Evolutionary conservation across 1,140 invertebrate genomes (phyloP).

Genomic region (Scaptomyza hsui): DNA sequence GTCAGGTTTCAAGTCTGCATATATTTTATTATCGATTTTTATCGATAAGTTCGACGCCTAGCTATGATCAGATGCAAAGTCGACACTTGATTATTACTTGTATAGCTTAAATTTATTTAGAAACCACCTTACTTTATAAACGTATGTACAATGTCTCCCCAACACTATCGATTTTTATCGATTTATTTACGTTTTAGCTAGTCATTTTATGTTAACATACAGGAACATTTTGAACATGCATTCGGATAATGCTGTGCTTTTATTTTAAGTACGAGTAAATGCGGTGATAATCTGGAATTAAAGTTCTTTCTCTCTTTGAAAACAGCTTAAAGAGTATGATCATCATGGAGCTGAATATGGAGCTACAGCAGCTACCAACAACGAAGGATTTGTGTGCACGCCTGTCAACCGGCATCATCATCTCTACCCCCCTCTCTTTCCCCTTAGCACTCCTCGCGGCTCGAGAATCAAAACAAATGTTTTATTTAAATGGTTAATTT

Average conservation of each 20-base stretch:
- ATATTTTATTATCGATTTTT: too few species aligned
- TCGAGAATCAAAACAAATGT: slow-evolving; percentile 75
- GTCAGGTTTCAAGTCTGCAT: too few species aligned
- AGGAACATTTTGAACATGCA: neutral
- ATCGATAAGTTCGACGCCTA: too few species aligned
- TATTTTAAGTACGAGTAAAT: slow-evolving; percentile 38
- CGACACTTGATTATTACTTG: too few species aligned
- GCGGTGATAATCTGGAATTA: slow-evolving; percentile 40
- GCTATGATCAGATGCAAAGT: too few species aligned
- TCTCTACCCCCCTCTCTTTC: neutral
- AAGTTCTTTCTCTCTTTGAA: slow-evolving; percentile 13
- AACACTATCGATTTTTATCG: too few species aligned
- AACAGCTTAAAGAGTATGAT: slow-evolving; percentile 16
- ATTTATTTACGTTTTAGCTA: too few species aligned
- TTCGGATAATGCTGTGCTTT: slow-evolving; percentile 1
- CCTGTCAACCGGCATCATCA: slow-evolving; percentile 56
- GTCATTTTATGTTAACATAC: too few species aligned
- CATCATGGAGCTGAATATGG: slow-evolving; percentile 13
- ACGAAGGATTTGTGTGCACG: slow-evolving; percentile 41
- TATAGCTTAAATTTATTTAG: too few species aligned
- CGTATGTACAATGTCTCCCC: too few species aligned
- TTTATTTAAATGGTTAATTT: slow-evolving; percentile 81
- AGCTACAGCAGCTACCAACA: slow-evolving; percentile 35
- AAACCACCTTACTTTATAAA: too few species aligned
- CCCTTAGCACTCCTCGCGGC: neutral